Base-by-base conservation (phyloP, 2,888 invertebrate species). In the Hybos culiciformis region DNA sequence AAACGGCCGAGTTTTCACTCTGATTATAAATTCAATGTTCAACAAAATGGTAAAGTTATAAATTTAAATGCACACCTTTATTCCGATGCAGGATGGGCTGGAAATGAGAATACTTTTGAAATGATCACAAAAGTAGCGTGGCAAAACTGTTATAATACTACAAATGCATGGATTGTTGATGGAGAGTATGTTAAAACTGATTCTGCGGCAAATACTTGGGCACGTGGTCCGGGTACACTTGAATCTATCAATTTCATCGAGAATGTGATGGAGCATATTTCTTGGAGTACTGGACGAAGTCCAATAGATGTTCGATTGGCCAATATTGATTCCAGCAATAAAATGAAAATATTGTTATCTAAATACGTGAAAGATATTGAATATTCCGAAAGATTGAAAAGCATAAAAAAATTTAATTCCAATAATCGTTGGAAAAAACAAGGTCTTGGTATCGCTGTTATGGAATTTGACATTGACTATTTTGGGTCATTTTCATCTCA, bases 401-500 rank as follows among this genome's bases (percentile, higher is more conserved):
- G 69, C 33, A 69, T 80, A 3, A 64, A 70, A 14, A 57, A 63
- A 7, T 81, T 76, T 54, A 85, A 85, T 54, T 65, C 66, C 50
- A 70, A 71, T 40, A 85, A 88, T 63, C 69, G 81, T 12, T 90
- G 88, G 88, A 82, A 75, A 54, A 90, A 90, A 59, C 73, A 74
- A 29, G 90, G 83, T 0, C 61, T 83, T 2, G 68, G 77, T n/a
- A 56, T 85, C 5, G 69, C 78, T 11, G 73, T 82, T 3, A 75
- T 86, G 74, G 74, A 73, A 51, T 88, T 78, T 67, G 73, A 73
- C 1, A 64, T 78, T 2, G 52, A 62, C 1, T 59, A 70, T 24
- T 58, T 66, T 20, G 69, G 74, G 1, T 72, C 73, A 41, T 77
- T 65, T 46, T 69, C 74, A 39, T 74, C 77, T 0, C 67, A 75